A percentile compares a stretch with the other conserved stretches of the same genome.
These are phyloP conservation scores for Lophotis ruficrista DNA, from an alignment of 2,113 vertebrate species.

Conservation along the genomic window DNA sequence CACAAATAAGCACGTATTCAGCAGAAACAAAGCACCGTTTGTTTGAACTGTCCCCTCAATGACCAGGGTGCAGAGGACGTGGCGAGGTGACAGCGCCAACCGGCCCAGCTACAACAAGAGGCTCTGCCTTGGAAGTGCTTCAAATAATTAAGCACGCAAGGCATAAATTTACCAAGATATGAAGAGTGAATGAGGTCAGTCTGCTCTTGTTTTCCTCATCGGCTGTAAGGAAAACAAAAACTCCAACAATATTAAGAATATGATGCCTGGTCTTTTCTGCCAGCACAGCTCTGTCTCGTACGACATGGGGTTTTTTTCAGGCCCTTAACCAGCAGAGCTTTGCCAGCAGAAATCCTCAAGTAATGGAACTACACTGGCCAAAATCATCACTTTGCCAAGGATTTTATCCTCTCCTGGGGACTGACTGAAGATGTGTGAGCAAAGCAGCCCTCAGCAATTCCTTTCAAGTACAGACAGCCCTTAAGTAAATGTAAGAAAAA, in stretches of 20 bases:
- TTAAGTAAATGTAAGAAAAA: background rate
- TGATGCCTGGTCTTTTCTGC: background rate
- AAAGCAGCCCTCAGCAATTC: slow-evolving; percentile 6
- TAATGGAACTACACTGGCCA: slow-evolving; percentile 21
- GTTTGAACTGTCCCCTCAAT: background rate
- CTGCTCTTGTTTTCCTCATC: background rate
- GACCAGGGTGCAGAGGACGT: background rate
- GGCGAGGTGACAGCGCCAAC: background rate
- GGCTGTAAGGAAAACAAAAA: slow-evolving; percentile 23
- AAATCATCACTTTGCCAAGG: slow-evolving; percentile 28
- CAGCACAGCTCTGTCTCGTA: background rate
- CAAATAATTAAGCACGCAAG: slow-evolving; percentile 23
- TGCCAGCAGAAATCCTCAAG: slow-evolving; percentile 9
- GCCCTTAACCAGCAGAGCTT: background rate
- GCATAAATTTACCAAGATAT: slow-evolving; percentile 5
- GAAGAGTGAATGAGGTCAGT: slow-evolving; percentile 44
- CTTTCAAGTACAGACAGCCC: slow-evolving; percentile 8
- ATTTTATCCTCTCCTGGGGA: slow-evolving; percentile 11
- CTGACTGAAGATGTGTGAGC: background rate
- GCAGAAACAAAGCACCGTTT: background rate
- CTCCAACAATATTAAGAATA: slow-evolving; percentile 7
- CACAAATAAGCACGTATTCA: background rate
- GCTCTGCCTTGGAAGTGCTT: slow-evolving; percentile 22
- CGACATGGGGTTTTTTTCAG: background rate
- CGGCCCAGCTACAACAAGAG: background rate